Base-by-base conservation (phyloP, 64 coral and sea anemone genomes). In the Acropora tenuis region DNA sequence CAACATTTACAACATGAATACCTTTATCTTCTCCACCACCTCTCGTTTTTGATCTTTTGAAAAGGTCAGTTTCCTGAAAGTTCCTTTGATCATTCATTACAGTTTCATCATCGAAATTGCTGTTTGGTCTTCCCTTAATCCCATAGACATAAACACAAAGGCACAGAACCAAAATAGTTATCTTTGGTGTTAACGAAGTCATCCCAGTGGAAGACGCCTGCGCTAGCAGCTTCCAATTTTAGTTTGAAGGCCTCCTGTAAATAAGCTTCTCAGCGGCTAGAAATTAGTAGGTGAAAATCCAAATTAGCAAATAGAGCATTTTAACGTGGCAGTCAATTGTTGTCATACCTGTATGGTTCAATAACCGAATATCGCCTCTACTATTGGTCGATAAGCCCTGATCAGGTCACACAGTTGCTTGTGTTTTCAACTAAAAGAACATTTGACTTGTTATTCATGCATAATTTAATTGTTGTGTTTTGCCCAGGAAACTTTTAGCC, bases 401-500 rank as follows among this genome's bases (percentile, higher is more conserved):
- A 13, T 44, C 43, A 71, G 44, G 65, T 72, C 44, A 67, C 48
- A 48, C 15, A 44, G 65, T 44, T 49, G 65, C 65, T 49, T 85
- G 61, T 49, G 3, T 69, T 47, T 47, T 85, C 49, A 3, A 71
- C 16, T 69, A 85, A 85, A 71, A 8, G 45, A 85, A 85, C 72
- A 46, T 49, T 46, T 85, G 63, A 85, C 50, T 71, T 85, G 47
- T 67, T 71, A 3, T 67, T 18, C 15, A 69, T 85, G 44, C 68
- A 85, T 85, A 71, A 85, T 85, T 85, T 17, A 85, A 12, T 85
- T 19, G 82, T 46, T 85, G 20, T 85, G 65, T 17, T 47, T 85
- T 48, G 43, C 10, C 7, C 9, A 11, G n/a, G 15, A 63, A 2
- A 11, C 43, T 43, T n/a, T 18, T 18, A 17, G 13, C 15, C 19